Evolutionary conservation across 2,113 vertebrate genomes (phyloP).

Genomic region (Phaethornis superciliosus): DNA sequence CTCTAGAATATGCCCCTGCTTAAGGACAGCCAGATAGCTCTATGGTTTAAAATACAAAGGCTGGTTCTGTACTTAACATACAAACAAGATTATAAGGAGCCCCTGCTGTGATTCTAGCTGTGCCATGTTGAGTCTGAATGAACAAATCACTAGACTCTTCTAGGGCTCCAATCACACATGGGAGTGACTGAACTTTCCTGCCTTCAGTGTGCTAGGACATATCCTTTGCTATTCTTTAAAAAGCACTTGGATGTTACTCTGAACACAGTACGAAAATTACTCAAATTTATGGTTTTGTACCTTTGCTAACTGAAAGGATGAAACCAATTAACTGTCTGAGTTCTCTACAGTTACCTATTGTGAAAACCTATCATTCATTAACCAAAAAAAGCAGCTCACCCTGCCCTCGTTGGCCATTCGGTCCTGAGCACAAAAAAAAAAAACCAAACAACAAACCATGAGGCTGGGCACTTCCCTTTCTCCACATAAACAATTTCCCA

Average conservation of each 20-base stretch:
- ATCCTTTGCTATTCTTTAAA: neutral
- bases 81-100: neutral
- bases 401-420: neutral
- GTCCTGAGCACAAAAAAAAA: neutral
- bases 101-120: neutral
- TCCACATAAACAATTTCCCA: constrained; percentile 22
- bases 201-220: neutral
- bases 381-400: neutral
- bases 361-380: neutral
- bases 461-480: neutral
- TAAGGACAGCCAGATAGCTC: neutral
- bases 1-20: neutral
- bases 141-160: neutral
- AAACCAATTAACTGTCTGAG: neutral
- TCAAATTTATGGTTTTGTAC: neutral
- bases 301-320: neutral
- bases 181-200: neutral
- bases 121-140: neutral
- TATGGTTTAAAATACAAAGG: neutral
- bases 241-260: neutral
- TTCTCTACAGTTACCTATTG: neutral
- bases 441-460: no score
- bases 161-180: neutral
- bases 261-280: neutral
- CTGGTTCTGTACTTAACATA: neutral